A percentile compares a stretch with the other conserved stretches of the same genome.
Evolutionary conservation across 2,888 invertebrate genomes (phyloP).

Genomic region (Limnephilus lunatus): DNA sequence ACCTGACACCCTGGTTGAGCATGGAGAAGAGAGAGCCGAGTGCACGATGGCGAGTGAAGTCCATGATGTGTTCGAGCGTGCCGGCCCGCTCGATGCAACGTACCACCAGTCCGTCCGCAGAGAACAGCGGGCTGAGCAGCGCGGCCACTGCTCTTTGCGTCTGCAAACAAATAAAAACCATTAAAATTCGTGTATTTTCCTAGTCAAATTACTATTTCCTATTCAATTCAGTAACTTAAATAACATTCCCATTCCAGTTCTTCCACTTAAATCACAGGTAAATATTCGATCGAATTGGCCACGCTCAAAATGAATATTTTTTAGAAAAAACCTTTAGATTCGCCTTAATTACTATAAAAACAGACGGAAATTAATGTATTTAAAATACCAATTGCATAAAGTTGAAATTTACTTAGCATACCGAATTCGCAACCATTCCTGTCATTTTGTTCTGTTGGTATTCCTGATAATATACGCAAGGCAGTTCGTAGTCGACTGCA

Average conservation of each 20-base stretch:
- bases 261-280: not conserved
- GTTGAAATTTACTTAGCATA: too few species aligned
- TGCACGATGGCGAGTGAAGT: slow-evolving; percentile 97
- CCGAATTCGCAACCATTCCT: too few species aligned
- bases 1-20: slow-evolving; percentile 91
- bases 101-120: slow-evolving; percentile 95
- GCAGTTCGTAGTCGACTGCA: too few species aligned
- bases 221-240: not conserved
- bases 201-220: not conserved
- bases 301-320: too few species aligned
- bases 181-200: not conserved
- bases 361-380: too few species aligned
- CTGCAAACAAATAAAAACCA: slow-evolving; percentile 70
- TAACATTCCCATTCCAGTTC: not conserved
- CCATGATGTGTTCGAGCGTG: slow-evolving; percentile 98
- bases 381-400: too few species aligned
- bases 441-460: too few species aligned
- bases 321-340: too few species aligned
- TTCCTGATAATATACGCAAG: too few species aligned
- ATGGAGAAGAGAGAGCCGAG: slow-evolving; percentile 97
- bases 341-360: too few species aligned
- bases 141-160: slow-evolving; percentile 93
- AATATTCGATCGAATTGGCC: too few species aligned
- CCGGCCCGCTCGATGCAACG: slow-evolving; percentile 94
- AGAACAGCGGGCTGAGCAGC: slow-evolving; percentile 90